phyloP scores from a whole-genome alignment of 2,888 invertebrate genomes.

The Thera obeliscata region DNA sequence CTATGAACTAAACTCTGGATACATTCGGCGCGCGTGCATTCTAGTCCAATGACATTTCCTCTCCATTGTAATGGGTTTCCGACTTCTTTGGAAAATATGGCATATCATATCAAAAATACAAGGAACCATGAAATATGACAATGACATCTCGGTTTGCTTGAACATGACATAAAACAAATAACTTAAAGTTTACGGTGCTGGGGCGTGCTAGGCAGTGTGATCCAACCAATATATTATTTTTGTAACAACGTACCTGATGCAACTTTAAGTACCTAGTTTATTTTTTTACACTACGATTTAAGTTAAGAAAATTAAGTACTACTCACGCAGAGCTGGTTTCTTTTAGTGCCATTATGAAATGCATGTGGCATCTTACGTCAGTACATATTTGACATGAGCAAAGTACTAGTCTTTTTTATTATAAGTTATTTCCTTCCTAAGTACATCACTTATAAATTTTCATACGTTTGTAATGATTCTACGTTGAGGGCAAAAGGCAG shows the following conservation, averaged over 20 bases:
- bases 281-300: conserved; percentile 58
- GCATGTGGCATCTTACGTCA: conserved; percentile 54
- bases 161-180: background rate
- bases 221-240: conserved; percentile 47
- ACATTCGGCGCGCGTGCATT: no score
- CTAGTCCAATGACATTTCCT: no score
- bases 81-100: no score
- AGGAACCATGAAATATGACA: no score
- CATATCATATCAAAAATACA: no score
- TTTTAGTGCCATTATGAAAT: conserved; percentile 28
- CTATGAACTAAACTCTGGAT: no score
- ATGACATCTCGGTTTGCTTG: no score
- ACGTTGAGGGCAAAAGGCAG: no score
- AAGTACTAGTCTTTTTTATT: conserved; percentile 62
- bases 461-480: background rate
- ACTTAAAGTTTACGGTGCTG: background rate
- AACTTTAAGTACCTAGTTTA: conserved; percentile 68
- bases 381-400: conserved; percentile 53
- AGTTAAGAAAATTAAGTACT: conserved; percentile 35
- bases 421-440: conserved; percentile 42
- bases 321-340: background rate
- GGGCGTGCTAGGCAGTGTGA: conserved; percentile 1
- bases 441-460: conserved; percentile 20
- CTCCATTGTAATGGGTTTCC: no score
- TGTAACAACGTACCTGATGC: conserved; percentile 74